These are phyloP conservation scores for Cotesia typhae DNA, from an alignment of 1,140 invertebrate species.

Conservation along the genomic window DNA sequence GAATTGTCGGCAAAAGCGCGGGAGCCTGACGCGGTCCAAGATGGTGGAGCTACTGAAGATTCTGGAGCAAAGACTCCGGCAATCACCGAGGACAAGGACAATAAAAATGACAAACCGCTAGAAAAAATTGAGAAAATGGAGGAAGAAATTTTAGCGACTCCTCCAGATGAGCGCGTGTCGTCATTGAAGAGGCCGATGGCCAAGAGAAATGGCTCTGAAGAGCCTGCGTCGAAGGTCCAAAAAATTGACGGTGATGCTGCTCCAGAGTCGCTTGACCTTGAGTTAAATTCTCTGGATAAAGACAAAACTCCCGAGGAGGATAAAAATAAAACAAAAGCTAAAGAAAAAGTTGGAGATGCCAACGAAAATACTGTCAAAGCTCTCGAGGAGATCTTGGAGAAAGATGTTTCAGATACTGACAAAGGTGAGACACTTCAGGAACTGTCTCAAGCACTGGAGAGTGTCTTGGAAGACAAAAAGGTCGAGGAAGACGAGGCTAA, in stretches of 20 bases:
- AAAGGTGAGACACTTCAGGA: neutral
- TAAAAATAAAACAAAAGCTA: neutral
- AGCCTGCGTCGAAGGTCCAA: neutral
- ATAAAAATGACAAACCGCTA: too few relatives aligned
- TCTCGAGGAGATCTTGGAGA: too few relatives aligned
- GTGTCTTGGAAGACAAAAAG: neutral
- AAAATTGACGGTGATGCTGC: neutral
- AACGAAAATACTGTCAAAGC: neutral
- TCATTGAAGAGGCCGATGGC: conserved; percentile 4
- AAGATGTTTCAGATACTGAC: neutral
- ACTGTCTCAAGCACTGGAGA: neutral
- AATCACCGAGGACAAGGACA: too few relatives aligned
- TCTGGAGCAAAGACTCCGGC: too few relatives aligned
- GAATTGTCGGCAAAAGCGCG: too few relatives aligned
- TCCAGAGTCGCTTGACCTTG: neutral
- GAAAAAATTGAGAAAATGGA: neutral
- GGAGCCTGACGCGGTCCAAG: too few relatives aligned
- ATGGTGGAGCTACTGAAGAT: too few relatives aligned
- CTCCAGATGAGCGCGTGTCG: conserved; percentile 2
- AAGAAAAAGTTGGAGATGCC: neutral
- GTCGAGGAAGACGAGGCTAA: neutral
- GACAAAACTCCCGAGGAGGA: neutral
- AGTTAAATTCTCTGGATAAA: neutral
- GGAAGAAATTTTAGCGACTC: conserved; percentile 13
- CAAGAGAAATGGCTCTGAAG: conserved; percentile 8